Base-by-base conservation (phyloP, 1,140 invertebrate species). In the Ceratosolen fusciceps region DNA sequence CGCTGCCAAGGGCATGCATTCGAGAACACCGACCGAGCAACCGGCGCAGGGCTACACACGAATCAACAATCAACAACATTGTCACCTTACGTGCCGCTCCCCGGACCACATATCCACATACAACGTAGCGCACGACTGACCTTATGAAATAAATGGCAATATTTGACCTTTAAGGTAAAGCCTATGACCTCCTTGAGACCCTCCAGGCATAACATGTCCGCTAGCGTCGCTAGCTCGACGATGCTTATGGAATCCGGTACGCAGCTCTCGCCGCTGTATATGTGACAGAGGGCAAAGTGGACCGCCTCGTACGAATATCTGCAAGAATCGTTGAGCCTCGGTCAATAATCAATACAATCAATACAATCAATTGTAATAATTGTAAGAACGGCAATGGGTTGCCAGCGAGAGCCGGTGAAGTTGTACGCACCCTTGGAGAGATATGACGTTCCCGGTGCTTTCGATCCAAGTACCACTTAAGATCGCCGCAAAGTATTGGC, bases 401-500 rank as follows among this genome's bases (percentile, higher is more conserved):
- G 8, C 8, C 8, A n/a, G n/a, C n/a, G n/a, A n/a, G n/a, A n/a
- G n/a, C n/a, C n/a, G n/a, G n/a, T n/a, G n/a, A n/a, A n/a, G 21
- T 67, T 47, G 29, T 80, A 47, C 90, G 90, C 93, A 97, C 92
- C 96, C 95, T 89, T 96, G 94, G 74, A 97, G 88, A 54, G 94
- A 94, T 77, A 98, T 96, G 37, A 95, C 93, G 86, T 96, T 95
- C 60, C 94, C 94, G 65, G 94, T 92, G 84, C 93, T 95, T 84
- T 97, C 94, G 54, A 94, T 92, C 92, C 95, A 96, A 71, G 95
- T 94, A 2, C 96, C 96, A 82, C 95, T 96, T 2, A 98, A 89
- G 88, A 97, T 95, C 43, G 96, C 96, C 9, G 95, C 96, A 90
- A 98, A 98, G 87, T 98, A 98, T 86, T 96, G 95, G 85, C 96